Base-by-base conservation (phyloP, 2,888 invertebrate genomes). In the Julus scanicus region DNA sequence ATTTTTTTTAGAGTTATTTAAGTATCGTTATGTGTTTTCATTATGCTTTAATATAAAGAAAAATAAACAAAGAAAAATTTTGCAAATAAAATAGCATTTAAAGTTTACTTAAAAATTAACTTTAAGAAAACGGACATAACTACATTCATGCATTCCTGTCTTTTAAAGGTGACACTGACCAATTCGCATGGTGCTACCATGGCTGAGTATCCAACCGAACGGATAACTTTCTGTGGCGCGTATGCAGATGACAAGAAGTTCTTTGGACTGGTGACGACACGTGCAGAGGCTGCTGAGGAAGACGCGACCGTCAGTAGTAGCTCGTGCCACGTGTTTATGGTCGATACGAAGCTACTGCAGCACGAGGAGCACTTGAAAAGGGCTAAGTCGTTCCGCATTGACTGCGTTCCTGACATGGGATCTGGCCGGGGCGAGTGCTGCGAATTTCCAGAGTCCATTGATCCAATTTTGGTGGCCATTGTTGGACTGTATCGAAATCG, bases 291-390 rank as follows among this genome's bases (percentile, higher is more conserved):
- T 17, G 87, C 84, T 39, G 86, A 49, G 84, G 88, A 84, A 40
- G 84, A 44, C 90, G 90, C 88, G 90, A 84, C 86, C 89, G 89
- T 85, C 40, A 89, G 89, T 15, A 91, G 92, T 88, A 97, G 97
- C 91, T 97, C 98, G 88, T 98, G 98, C 91, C 98, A 99, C 92
- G 97, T 98, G 0, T 99, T 99, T 92, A 97, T 97, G 89, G 96
- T 98, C 11, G 98, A 98, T 91, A 95, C 97, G 0, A 95, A 97
- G 92, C 93, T 97, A 90, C 94, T 95, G 4, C 95, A 96, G 89
- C 98, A 99, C 91, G 94, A 94, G 48, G 94, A 95, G 84, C 98
- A 99, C 92, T 93, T 94, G 2, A 93, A 94, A n/a, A 95, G 96
- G 91, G 97, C 97, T 0, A 95, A 95, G 90, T 95, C 95, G 90